Percentiles rank a stretch among this genome's conserved stretches.
These are phyloP conservation scores for Thunnus thynnus DNA, from an alignment of 2,113 vertebrate genomes.

Conservation along the genomic window DNA sequence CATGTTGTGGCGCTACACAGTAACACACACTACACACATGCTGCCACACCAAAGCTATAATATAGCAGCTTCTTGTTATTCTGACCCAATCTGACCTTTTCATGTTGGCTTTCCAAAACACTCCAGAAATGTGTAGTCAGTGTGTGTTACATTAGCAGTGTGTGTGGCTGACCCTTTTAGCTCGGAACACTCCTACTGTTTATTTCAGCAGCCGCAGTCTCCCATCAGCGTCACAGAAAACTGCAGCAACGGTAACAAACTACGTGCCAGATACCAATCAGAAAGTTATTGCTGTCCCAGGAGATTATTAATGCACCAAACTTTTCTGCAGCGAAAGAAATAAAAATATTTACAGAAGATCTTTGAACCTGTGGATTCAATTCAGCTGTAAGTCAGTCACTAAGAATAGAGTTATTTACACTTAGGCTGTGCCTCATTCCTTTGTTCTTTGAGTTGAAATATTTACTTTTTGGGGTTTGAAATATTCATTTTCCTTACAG, in stretches of 20 bases:
- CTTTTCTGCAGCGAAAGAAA: conserved; percentile 37
- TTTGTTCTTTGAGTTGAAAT: conserved; percentile 42
- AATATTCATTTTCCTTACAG: conserved; percentile 31
- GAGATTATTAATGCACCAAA: conserved; percentile 30
- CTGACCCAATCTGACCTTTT: conserved; percentile 31
- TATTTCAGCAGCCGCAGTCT: conserved; percentile 14
- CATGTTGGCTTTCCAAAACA: background rate
- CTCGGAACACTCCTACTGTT: background rate
- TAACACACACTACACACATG: background rate
- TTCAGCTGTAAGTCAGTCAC: conserved; percentile 18
- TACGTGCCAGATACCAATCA: background rate
- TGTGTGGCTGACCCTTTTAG: conserved; percentile 9
- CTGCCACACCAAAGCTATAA: background rate
- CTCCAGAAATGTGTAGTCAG: background rate
- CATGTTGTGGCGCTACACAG: background rate
- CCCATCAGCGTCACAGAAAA: background rate
- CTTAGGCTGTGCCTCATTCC: background rate
- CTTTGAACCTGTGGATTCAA: conserved; percentile 41
- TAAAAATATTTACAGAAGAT: conserved; percentile 1
- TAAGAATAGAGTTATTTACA: conserved; percentile 50
- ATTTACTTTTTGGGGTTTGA: conserved; percentile 15
- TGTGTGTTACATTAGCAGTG: background rate
- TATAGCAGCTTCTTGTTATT: conserved; percentile 13
- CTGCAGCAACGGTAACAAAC: conserved; percentile 19
- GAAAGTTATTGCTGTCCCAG: conserved; percentile 16